Evolutionary conservation across 2,113 vertebrate genomes (phyloP), one percentile per base, ranked within the genome.

Genomic region (Ctenomys sociabilis): DNA sequence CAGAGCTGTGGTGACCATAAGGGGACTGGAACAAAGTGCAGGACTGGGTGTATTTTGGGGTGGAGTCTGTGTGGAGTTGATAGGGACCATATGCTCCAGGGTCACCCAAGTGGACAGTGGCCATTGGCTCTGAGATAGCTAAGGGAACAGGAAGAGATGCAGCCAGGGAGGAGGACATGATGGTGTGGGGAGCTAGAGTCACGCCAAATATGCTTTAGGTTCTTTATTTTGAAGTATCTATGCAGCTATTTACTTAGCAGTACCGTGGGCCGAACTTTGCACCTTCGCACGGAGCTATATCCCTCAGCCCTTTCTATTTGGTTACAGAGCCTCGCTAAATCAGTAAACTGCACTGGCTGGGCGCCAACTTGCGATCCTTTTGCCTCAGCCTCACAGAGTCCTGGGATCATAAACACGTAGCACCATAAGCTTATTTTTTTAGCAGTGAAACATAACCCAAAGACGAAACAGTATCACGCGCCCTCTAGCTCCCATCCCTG

Each of bases 11-110:
- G 54, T 19, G 13, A 17, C 4, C 2, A 43, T 1, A 9, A 1
- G 0, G n/a, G 7, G 7, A 16, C 24, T 35, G n/a, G n/a, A 68
- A 49, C 54, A 26, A 10, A 43, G 70, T 4, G 43, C 45, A 21
- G 7, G 37, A 24, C 35, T 2, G 5, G 30, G 3, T n/a, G 9
- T 24, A 19, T 40, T 32, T 43, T 35, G 61, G 73, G 66, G 73
- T 40, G 52, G n/a, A 35, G 26, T 22, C 57, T 10, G 32, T 3
- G 3, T 6, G 68, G 49, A n/a, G 40, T 2, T 89, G 49, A 16
- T 7, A 0, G 14, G 49, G 30, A 0, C 0, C 0, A 2, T 17
- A n/a, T 35, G 24, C 17, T 26, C 12, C 45, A 30, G 28, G 63
- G 59, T 91, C 9, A 40, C 26, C 22, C 19, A 28, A 11, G 24